phyloP scores from a whole-genome alignment of 2,113 vertebrate genomes.

The Lepisosteus osseus region DNA sequence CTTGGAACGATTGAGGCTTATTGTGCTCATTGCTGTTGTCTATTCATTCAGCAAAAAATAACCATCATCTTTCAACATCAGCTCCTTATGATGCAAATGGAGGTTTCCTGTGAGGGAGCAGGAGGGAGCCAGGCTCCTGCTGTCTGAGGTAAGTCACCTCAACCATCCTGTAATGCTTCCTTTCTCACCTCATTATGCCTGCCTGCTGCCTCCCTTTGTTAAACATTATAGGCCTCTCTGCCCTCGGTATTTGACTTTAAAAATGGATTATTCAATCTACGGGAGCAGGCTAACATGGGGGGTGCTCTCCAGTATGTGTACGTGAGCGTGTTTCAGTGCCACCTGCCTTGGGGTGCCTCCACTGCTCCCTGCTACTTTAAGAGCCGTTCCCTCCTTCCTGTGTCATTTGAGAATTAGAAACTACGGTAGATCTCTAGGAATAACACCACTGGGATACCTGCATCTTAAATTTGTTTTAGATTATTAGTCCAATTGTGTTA shows the following conservation, averaged over 20 bases:
- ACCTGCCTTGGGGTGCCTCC: background rate
- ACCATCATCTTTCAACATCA: background rate
- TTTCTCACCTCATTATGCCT: conserved; percentile 16
- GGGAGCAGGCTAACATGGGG: background rate
- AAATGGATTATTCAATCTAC: background rate
- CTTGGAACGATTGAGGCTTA: no score
- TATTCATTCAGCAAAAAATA: background rate
- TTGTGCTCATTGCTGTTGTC: no score
- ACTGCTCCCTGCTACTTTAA: no score
- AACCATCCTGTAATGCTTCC: background rate
- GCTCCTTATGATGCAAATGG: background rate
- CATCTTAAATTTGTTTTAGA: no score
- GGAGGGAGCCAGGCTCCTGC: conserved; percentile 5
- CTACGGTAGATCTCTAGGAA: no score
- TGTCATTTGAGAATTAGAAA: no score
- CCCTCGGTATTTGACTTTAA: conserved; percentile 11
- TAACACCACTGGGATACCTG: no score
- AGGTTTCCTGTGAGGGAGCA: background rate
- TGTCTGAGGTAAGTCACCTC: conserved; percentile 5
- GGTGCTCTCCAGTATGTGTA: background rate
- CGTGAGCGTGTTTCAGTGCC: background rate
- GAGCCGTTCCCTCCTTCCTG: no score
- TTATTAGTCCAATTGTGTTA: no score
- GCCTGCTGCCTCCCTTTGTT: conserved; percentile 8
- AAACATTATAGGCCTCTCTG: conserved; percentile 1